Evolutionary conservation across 2,888 invertebrate species (phyloP).

Genomic region (Orgyia antiqua): DNA sequence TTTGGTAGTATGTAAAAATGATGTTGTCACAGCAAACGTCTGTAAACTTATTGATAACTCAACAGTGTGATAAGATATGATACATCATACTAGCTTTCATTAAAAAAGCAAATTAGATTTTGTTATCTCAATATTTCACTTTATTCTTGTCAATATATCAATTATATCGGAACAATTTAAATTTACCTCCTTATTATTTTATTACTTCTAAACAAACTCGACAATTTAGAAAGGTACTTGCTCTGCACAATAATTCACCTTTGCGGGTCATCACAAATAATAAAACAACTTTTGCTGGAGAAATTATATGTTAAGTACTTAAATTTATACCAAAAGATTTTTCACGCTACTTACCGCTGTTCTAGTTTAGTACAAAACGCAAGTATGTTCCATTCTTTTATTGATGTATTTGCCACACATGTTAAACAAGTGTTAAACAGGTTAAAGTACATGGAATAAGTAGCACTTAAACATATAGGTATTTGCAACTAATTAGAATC

Average conservation of each 20-base stretch:
- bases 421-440: conserved; percentile 50
- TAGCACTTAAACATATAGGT: conserved; percentile 17
- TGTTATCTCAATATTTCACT: conserved; percentile 7
- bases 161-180: conserved; percentile 2
- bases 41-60: conserved; percentile 28
- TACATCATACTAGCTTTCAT: conserved; percentile 8
- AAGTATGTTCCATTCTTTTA: conserved; percentile 71
- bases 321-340: conserved; percentile 29
- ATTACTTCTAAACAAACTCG: conserved; percentile 39
- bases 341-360: conserved; percentile 57
- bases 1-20: neutral
- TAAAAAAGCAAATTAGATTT: neutral
- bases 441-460: conserved; percentile 29
- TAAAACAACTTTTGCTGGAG: conserved; percentile 16
- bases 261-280: conserved; percentile 28
- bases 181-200: conserved; percentile 14
- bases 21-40: conserved; percentile 13
- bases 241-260: conserved; percentile 28
- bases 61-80: conserved; percentile 39
- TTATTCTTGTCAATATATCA: conserved; percentile 1
- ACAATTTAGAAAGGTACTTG: conserved; percentile 59
- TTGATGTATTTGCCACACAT: conserved; percentile 68
- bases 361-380: conserved; percentile 53
- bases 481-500: conserved; percentile 22
- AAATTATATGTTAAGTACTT: conserved; percentile 24